These are phyloP conservation scores for Lydus trimaculatus DNA, from an alignment of 2,888 invertebrate genomes.

Conservation along the genomic window DNA sequence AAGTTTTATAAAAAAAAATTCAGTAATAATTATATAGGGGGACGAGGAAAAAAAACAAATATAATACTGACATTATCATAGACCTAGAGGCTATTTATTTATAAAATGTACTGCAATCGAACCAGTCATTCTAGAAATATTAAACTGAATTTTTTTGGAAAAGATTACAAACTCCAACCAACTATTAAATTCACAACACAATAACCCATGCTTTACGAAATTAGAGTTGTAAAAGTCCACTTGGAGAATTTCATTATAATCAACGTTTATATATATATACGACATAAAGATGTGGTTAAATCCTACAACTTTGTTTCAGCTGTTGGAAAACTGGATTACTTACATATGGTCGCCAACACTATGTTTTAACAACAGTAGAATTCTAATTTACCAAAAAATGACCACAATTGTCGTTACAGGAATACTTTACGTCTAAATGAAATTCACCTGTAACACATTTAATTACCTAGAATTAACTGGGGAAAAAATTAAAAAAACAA, in stretches of 20 bases:
- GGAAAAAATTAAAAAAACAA: neutral
- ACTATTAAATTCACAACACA: slow-evolving; percentile 36
- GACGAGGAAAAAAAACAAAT: slow-evolving; percentile 13
- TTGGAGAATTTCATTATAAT: slow-evolving; percentile 29
- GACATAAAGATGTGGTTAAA: neutral
- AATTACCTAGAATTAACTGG: neutral
- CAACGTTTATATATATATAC: neutral
- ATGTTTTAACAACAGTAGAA: neutral
- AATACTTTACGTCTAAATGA: neutral
- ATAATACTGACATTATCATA: slow-evolving; percentile 22
- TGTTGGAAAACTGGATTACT: slow-evolving; percentile 2
- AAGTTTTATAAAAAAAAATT: slow-evolving; percentile 24
- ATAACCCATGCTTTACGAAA: slow-evolving; percentile 41
- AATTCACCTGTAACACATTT: neutral
- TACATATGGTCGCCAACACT: neutral
- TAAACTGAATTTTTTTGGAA: slow-evolving; percentile 26
- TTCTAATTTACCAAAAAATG: neutral
- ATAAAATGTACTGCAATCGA: slow-evolving; percentile 24
- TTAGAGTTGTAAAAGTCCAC: slow-evolving; percentile 41
- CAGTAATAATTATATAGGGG: slow-evolving; percentile 20
- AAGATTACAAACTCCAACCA: slow-evolving; percentile 31
- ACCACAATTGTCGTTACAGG: neutral
- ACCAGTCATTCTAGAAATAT: slow-evolving; percentile 29
- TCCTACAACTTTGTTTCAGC: neutral
- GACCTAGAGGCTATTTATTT: slow-evolving; percentile 33